Conservation (phyloP, 2,888 invertebrate genomes). For the Trissoscelio sp. region DNA sequence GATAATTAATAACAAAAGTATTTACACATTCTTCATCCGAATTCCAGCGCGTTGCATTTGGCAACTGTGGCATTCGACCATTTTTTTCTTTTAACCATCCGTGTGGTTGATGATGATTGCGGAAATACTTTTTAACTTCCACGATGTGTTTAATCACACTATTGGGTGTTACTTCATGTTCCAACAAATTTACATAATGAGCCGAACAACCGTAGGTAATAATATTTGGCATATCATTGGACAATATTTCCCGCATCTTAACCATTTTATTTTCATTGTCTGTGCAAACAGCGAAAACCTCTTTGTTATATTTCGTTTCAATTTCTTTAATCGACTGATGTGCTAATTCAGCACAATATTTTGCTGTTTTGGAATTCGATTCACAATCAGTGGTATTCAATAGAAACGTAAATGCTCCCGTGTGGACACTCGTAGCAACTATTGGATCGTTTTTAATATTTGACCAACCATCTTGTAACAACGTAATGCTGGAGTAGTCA, state of each 20-base stretch:
- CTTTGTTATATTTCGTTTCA: slow-evolving; percentile 6
- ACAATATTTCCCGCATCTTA: slow-evolving; percentile 27
- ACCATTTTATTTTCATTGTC: slow-evolving; percentile 40
- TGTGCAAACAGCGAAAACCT: slow-evolving; percentile 38
- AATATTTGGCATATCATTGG: neutral
- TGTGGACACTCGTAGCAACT: slow-evolving; percentile 26
- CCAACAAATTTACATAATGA: slow-evolving; percentile 32
- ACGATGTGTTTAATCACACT: slow-evolving; percentile 7
- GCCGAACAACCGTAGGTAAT: slow-evolving; percentile 29
- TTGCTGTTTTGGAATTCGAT: slow-evolving; percentile 14
- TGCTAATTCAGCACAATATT: slow-evolving; percentile 29
- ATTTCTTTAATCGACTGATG: neutral
- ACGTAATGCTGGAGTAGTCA: slow-evolving; percentile 7
- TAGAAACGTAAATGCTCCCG: slow-evolving; percentile 11
- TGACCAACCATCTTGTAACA: slow-evolving; percentile 43
- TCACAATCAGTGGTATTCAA: slow-evolving; percentile 19
- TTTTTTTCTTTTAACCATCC: slow-evolving; percentile 23
- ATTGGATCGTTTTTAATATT: slow-evolving; percentile 38
- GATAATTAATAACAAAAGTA: slow-evolving; percentile 28
- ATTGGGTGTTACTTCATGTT: slow-evolving; percentile 24
- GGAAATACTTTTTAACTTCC: slow-evolving; percentile 17
- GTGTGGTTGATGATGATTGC: slow-evolving; percentile 29
- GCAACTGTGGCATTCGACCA: slow-evolving; percentile 25
- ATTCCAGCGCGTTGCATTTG: slow-evolving; percentile 36
- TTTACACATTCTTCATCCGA: slow-evolving; percentile 18